Conservation (phyloP, 1,140 invertebrate genomes). For the Schmidtea mediterranea region DNA sequence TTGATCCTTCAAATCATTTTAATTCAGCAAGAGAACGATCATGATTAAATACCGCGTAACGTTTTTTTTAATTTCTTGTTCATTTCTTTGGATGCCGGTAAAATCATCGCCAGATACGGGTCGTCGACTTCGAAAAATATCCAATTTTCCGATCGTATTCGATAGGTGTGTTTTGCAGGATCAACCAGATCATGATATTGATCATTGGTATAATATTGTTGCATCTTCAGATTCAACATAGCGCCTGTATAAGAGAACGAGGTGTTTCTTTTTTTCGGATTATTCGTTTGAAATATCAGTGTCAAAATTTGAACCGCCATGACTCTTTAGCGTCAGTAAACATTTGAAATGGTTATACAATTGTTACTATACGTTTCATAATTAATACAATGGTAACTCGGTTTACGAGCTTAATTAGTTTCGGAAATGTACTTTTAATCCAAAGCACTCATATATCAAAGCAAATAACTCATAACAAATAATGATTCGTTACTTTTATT, state of each 20-base stretch:
- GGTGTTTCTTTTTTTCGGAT: constrained; percentile 51
- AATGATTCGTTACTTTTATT: too few species aligned
- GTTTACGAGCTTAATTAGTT: too few species aligned
- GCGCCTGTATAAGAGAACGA: constrained; percentile 85
- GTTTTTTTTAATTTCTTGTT: constrained; percentile 92
- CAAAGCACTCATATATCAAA: too few species aligned
- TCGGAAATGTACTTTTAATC: too few species aligned
- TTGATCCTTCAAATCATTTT: constrained; percentile 45
- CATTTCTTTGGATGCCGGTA: constrained; percentile 92
- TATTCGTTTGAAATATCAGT: constrained; percentile 43
- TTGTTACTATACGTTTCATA: too few species aligned
- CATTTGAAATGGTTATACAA: constrained; percentile 47
- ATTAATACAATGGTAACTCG: too few species aligned
- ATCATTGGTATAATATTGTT: constrained; percentile 83
- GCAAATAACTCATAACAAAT: too few species aligned
- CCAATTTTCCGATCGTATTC: constrained; percentile 61
- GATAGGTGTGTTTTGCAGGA: constrained; percentile 37
- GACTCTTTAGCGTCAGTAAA: constrained; percentile 55
- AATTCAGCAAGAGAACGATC: constrained; percentile 81
- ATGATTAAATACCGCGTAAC: constrained; percentile 95
- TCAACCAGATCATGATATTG: constrained; percentile 72
- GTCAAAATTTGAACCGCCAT: constrained; percentile 55
- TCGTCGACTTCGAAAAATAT: constrained; percentile 97
- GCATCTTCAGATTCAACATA: constrained; percentile 84
- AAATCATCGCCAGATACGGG: constrained; percentile 82